Base-by-base conservation (phyloP, 2,113 vertebrate genomes). In the Gadus chalcogrammus region DNA sequence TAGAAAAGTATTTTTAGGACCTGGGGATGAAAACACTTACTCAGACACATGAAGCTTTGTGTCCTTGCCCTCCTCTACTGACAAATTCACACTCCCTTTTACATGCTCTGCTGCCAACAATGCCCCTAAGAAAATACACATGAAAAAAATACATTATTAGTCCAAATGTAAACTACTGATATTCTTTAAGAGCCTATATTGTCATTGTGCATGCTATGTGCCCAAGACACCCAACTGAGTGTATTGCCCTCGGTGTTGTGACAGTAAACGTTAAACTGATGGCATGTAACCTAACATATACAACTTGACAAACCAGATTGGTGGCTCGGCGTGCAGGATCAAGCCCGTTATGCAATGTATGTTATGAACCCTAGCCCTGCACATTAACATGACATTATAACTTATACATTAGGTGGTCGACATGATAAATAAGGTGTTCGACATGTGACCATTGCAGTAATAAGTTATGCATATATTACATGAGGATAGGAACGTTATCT, bases 1-100 rank as follows among this genome's bases (percentile, higher is more conserved):
- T 58, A n/a, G 55, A 56, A 58, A 17, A 58, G 16, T 17, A 17
- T 7, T 5, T 58, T 4, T 58, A 17, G 17, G 55, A 58, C 8
- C 42, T 48, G 55, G 55, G 3, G 13, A 58, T 58, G 15, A 58
- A 58, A 16, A 5, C 69, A 94, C 97, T 92, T 85, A 99, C 97
- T 97, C 95, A 0, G 97, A 96, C 78, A 97, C 91, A 11, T 70
- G 90, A 73, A 99, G 95, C 71, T 83, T 82, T 69, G 93, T 99
- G 91, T 97, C 95, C 82, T 94, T 95, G 80, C 97, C 97, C 90
- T 97, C 94, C 81, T 95, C 91, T 83, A 99, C 90, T 9, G 92
- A 93, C 75, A 99, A 86, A 73, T 88, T 84, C 77, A 98, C 84
- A n/a, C 86, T 87, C 74, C 86, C 86, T 84, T 97, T 98, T 81